Evolutionary conservation across 2,113 vertebrate genomes (phyloP).

Genomic region (Paedocypris sp.): DNA sequence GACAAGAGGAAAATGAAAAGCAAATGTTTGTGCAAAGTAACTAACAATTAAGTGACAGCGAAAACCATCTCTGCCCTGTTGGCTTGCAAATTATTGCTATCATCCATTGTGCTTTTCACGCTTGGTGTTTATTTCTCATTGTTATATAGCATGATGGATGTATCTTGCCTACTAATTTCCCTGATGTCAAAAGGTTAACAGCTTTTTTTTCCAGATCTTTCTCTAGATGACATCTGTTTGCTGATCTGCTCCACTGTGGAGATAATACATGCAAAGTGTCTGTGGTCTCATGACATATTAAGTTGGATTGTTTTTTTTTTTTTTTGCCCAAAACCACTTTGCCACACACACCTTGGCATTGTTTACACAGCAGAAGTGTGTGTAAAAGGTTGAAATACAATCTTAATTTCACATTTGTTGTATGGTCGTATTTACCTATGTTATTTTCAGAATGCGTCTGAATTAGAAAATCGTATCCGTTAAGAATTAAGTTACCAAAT

Average conservation of each 20-base stretch:
- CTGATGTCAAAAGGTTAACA: slow-evolving; percentile 28
- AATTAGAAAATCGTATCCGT: no score
- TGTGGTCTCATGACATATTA: neutral
- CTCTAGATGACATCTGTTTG: slow-evolving; percentile 17
- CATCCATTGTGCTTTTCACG: neutral
- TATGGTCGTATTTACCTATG: no score
- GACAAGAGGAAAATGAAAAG: neutral
- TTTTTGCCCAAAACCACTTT: neutral
- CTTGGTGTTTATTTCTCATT: neutral
- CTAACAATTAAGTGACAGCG: neutral
- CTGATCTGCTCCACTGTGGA: slow-evolving; percentile 3
- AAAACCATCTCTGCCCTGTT: slow-evolving; percentile 1
- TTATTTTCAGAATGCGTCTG: no score
- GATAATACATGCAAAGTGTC: neutral
- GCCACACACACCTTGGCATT: neutral
- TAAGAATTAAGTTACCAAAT: no score
- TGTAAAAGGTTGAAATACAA: neutral
- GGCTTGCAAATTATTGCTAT: slow-evolving; percentile 6
- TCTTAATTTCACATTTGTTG: no score
- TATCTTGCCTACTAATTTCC: slow-evolving; percentile 20
- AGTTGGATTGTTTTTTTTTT: neutral
- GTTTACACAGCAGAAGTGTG: neutral
- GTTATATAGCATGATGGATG: slow-evolving; percentile 11
- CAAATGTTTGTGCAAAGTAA: neutral
- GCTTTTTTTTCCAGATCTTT: slow-evolving; percentile 15